phyloP scores from a whole-genome alignment of 2,888 invertebrate species.

The Callosobruchus maculatus region DNA sequence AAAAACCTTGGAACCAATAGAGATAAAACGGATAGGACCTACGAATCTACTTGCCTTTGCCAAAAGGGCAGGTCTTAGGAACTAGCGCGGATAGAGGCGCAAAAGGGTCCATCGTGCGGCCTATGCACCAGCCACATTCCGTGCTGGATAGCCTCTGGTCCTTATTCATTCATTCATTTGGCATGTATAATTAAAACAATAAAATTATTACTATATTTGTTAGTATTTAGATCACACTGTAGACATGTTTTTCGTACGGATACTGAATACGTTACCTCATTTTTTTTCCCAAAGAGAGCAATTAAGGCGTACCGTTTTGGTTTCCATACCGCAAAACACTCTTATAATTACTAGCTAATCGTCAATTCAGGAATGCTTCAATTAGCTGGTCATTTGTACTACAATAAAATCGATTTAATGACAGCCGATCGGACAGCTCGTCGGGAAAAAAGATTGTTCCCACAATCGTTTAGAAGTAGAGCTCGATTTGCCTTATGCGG shows the following conservation, averaged over 20 bases:
- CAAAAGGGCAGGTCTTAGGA: no score
- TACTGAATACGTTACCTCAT: background rate
- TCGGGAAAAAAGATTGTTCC: background rate
- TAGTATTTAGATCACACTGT: background rate
- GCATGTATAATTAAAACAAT: no score
- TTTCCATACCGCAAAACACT: background rate
- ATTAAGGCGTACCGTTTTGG: background rate
- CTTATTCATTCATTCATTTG: no score
- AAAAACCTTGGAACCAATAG: no score
- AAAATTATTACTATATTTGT: no score
- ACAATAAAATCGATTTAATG: background rate
- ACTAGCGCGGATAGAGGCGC: no score
- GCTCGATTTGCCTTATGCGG: background rate
- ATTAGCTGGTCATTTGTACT: background rate
- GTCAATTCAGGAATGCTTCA: background rate
- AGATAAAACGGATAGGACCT: no score
- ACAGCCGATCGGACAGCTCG: background rate
- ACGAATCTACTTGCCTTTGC: no score
- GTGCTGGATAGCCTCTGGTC: no score
- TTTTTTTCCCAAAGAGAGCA: background rate
- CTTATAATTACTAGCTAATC: background rate
- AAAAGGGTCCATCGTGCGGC: no score
- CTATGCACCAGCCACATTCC: no score
- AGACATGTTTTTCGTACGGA: background rate
- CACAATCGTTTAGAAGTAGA: background rate